Percentiles rank a stretch among this genome's conserved stretches.
Conservation (phyloP, 2,113 vertebrate species). For the Pangasianodon hypophthalmus region DNA sequence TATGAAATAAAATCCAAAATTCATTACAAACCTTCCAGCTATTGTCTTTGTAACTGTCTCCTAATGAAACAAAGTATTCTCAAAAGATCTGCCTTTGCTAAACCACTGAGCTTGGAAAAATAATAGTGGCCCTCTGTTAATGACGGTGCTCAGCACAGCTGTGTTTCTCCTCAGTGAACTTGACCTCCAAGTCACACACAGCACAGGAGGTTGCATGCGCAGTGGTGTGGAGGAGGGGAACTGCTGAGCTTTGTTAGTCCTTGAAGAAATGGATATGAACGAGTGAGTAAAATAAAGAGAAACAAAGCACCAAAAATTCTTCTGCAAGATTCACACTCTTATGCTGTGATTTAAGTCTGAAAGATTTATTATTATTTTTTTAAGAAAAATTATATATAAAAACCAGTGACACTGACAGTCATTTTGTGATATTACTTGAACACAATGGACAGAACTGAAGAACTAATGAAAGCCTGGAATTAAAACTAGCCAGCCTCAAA, state of each 20-base stretch:
- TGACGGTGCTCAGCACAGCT: not conserved
- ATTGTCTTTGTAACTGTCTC: not conserved
- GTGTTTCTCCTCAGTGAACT: slow-evolving; percentile 40
- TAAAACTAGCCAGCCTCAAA: not conserved
- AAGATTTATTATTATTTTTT: too few relatives aligned
- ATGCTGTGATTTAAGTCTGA: not conserved
- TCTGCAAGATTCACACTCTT: not conserved
- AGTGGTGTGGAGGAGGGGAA: slow-evolving; percentile 36
- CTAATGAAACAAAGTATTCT: not conserved
- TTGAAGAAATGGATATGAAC: slow-evolving; percentile 2
- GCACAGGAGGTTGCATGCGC: slow-evolving; percentile 17
- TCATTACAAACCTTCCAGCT: not conserved
- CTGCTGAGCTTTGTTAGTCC: slow-evolving; percentile 16
- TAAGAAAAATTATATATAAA: not conserved
- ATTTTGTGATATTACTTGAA: not conserved
- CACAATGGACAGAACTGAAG: not conserved
- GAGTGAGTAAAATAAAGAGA: not conserved
- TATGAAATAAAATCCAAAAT: not conserved
- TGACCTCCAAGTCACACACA: slow-evolving; percentile 48
- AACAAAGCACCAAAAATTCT: not conserved
- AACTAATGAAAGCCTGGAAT: not conserved
- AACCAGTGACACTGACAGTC: not conserved
- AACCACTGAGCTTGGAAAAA: not conserved
- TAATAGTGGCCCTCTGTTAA: slow-evolving; percentile 4
- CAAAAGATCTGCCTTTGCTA: not conserved